phyloP scores from a whole-genome alignment of 2,888 invertebrate genomes.

The Mesorhabditis spiculigera region DNA sequence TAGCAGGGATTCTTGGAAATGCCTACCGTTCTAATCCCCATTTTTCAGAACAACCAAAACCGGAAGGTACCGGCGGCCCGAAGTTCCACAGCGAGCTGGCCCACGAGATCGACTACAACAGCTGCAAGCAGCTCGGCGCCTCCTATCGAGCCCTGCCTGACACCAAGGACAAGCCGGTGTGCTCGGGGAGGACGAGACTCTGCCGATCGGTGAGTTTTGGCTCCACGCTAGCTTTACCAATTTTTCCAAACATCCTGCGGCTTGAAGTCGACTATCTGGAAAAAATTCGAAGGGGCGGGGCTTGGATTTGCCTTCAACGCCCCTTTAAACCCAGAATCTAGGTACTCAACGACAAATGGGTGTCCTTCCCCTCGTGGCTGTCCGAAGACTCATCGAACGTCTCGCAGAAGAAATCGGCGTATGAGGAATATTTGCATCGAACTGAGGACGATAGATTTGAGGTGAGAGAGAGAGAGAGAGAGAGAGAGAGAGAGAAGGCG shows the following conservation, averaged over 20 bases:
- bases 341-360: conserved; percentile 95
- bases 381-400: conserved; percentile 92
- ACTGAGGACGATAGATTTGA: conserved; percentile 97
- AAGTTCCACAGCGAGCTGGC: conserved; percentile 12
- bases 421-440: conserved; percentile 93
- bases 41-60: not conserved
- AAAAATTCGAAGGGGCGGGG: too few species aligned
- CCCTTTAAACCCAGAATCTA: conserved; percentile 20
- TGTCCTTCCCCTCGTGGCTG: conserved; percentile 98
- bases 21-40: too few species aligned
- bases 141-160: conserved; percentile 75
- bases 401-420: conserved; percentile 91
- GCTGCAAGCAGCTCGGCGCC: conserved; percentile 78
- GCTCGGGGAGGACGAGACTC: conserved; percentile 83
- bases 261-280: too few species aligned
- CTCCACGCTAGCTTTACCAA: too few species aligned
- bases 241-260: too few species aligned
- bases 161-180: conserved; percentile 73
- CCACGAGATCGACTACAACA: conserved; percentile 71
- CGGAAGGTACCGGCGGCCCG: not conserved
- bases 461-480: conserved; percentile 41
- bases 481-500: not conserved
- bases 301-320: too few species aligned
- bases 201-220: conserved; percentile 71
- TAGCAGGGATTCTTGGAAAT: not conserved